phyloP scores from a whole-genome alignment of 2,113 vertebrate genomes.

The Arothron firmamentum region DNA sequence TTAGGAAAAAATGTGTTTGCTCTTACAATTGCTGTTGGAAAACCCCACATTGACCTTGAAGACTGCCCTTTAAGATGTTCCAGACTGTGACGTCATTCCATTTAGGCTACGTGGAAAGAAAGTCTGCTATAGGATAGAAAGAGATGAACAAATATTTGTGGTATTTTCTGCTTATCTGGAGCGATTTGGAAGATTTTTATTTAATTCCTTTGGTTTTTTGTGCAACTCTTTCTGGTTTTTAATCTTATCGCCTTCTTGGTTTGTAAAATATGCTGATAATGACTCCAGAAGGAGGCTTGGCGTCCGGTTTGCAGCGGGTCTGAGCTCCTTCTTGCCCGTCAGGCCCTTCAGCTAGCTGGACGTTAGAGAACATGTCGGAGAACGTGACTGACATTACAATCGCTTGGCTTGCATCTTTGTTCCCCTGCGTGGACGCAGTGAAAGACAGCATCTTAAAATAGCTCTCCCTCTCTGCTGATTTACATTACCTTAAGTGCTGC shows the following conservation, averaged over 20 bases:
- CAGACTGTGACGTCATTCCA: background rate
- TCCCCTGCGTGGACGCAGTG: slow-evolving; percentile 47
- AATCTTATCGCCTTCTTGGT: too few species aligned
- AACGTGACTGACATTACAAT: slow-evolving; percentile 69
- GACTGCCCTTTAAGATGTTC: too few species aligned
- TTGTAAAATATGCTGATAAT: too few species aligned
- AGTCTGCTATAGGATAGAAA: background rate
- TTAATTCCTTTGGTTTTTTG: background rate
- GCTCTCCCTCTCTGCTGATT: slow-evolving; percentile 59
- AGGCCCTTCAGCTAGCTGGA: slow-evolving; percentile 33
- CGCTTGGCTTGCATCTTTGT: slow-evolving; percentile 66
- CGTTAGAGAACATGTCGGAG: slow-evolving; percentile 44
- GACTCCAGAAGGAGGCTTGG: too few species aligned
- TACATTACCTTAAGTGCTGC: slow-evolving; percentile 74
- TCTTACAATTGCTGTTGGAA: too few species aligned
- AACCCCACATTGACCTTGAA: too few species aligned
- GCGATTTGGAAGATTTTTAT: background rate
- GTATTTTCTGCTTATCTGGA: background rate
- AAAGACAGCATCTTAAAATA: slow-evolving; percentile 73
- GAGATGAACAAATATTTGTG: background rate
- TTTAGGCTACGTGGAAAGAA: background rate
- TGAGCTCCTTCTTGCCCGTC: slow-evolving; percentile 10
- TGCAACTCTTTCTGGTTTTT: too few species aligned
- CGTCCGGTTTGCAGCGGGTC: too few species aligned
- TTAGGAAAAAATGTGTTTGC: too few species aligned